Base-by-base conservation (phyloP, 23 tunicate species). In the Corella eumyota region DNA sequence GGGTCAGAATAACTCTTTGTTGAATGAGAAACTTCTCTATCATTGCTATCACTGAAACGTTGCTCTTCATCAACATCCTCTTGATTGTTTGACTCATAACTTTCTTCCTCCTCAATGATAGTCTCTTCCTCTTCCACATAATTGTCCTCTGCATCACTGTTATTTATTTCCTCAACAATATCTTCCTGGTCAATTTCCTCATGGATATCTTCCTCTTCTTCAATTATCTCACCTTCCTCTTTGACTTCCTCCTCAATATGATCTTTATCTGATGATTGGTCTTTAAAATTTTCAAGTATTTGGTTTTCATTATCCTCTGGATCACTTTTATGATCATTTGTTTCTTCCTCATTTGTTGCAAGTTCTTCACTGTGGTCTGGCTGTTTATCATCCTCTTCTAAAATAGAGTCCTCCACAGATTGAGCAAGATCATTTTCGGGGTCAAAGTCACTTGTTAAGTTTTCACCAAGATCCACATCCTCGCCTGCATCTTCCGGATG, bases 241-340 rank as follows among this genome's bases (percentile, higher is more conserved):
- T 15, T 26, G 33, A 17, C 63, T 4, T 25, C 74, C 22, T 21
- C 57, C 7, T 62, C 51, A 21, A 19, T 53, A 35, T 36, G 31
- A 49, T 3, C 71, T 49, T 29, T 63, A 29, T 63, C 45, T 60
- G 33, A 44, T 13, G 6, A 22, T 17, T 30, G 17, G 24, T 60
- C 65, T 33, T 60, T 11, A 11, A 11, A 11, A 44, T 44, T 44
- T 15, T 44, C 48, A 11, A 44, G 15, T 44, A 11, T 11, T 11
- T 44, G 11, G 48, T 44, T 44, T 44, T 53, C 59, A 53, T 51
- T 9, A 65, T 65, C 57, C 57, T 45, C 70, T 65, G 46, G 57
- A 5, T 22, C 4, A 4, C 4, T 9, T 22, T 62, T 7, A 9
- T 36, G 5, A 34, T 62, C 53, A n/a, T n/a, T n/a, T n/a, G n/a